A percentile compares a stretch with the other conserved stretches of the same genome.
Conservation (phyloP, 2,888 invertebrate genomes). For the Fragum whitleyi region DNA sequence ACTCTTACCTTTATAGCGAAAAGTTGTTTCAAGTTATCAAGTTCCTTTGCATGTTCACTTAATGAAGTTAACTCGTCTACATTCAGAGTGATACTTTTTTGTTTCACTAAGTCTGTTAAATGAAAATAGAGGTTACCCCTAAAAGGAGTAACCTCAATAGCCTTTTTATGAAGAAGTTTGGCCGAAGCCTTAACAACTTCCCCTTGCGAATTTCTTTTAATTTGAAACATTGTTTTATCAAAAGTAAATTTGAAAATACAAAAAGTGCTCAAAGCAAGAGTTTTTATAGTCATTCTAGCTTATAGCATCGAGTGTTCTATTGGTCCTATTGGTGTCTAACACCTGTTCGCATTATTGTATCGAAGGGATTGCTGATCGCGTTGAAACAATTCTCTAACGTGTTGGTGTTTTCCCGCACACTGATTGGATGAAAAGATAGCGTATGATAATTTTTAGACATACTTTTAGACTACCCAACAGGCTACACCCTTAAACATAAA, state of each 20-base stretch:
- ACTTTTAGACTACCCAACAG: too few relatives aligned
- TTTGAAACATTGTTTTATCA: neutral
- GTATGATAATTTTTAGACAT: neutral
- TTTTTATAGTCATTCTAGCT: neutral
- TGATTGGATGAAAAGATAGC: neutral
- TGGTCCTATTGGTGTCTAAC: neutral
- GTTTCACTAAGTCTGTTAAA: neutral
- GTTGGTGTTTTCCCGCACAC: neutral
- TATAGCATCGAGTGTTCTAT: neutral
- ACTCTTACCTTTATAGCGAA: neutral
- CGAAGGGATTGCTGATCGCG: too few relatives aligned
- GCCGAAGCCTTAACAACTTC: neutral
- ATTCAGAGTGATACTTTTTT: neutral
- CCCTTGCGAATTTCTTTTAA: neutral
- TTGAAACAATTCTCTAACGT: too few relatives aligned
- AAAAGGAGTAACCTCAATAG: neutral
- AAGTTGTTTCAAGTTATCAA: neutral
- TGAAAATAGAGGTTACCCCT: neutral
- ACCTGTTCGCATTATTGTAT: neutral
- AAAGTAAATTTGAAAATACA: too few relatives aligned
- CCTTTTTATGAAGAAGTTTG: neutral
- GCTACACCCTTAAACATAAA: too few relatives aligned
- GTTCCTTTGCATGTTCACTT: neutral
- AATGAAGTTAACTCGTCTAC: neutral
- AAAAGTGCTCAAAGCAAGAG: too few relatives aligned